Percentiles rank a stretch among this genome's conserved stretches.
Conservation (phyloP, 2,888 invertebrate species). For the Orthosia incerta region DNA sequence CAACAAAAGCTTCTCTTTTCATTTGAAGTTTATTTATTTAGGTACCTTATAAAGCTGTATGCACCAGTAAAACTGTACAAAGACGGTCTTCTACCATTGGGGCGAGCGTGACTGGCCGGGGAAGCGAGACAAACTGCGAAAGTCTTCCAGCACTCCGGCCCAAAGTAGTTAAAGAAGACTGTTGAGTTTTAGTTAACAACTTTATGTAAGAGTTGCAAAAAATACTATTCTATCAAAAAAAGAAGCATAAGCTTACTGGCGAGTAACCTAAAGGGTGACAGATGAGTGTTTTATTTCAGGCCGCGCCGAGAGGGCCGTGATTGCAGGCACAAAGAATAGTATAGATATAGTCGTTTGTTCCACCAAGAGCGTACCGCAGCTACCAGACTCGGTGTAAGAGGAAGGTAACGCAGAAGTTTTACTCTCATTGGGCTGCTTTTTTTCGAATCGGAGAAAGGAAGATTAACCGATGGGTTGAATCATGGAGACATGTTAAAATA, state of each 20-base stretch:
- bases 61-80: background rate
- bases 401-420: conserved; percentile 30
- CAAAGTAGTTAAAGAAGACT: no score
- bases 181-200: background rate
- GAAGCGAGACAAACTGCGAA: no score
- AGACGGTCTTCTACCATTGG: background rate
- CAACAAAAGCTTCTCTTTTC: background rate
- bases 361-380: conserved; percentile 23
- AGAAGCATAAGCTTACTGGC: conserved; percentile 9
- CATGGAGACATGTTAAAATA: background rate
- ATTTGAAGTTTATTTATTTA: background rate
- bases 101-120: background rate
- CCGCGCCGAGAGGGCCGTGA: conserved; percentile 33
- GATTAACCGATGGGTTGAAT: background rate
- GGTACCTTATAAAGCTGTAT: background rate
- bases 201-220: background rate
- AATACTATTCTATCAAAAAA: background rate
- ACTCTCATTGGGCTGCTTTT: background rate
- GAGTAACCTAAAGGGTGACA: conserved; percentile 25
- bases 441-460: background rate
- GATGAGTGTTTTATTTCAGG: conserved; percentile 58
- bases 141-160: no score
- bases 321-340: conserved; percentile 50
- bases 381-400: background rate
- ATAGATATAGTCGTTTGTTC: conserved; percentile 44